Conservation (phyloP, 2,797 vertebrate species). For the Myotis pilosus region DNA sequence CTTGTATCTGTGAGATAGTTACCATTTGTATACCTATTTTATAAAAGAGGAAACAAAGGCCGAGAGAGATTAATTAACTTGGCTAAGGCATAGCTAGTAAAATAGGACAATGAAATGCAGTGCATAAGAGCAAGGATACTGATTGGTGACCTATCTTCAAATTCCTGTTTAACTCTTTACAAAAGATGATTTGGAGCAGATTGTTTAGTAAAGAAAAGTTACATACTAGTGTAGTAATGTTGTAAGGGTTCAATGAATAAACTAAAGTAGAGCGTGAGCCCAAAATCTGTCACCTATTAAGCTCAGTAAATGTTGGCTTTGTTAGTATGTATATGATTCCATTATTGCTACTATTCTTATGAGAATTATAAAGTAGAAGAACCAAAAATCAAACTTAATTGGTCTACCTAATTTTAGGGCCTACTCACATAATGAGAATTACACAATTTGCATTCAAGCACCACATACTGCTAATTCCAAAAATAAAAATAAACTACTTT, state of each 20-base stretch:
- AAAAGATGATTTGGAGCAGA: neutral
- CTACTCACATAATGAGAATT: neutral
- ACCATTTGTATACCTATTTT: neutral
- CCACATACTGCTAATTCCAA: neutral
- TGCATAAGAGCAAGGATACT: neutral
- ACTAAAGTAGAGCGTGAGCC: neutral
- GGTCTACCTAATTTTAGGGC: neutral
- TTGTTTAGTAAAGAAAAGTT: neutral
- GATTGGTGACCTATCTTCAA: neutral
- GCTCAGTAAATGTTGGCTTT: neutral
- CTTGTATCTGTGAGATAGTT: neutral
- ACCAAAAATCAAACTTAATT: neutral
- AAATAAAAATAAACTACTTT: neutral
- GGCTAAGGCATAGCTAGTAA: neutral
- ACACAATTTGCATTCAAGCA: neutral
- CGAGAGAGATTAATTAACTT: neutral
- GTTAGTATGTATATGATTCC: neutral
- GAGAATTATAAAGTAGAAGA: neutral
- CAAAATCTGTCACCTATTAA: neutral
- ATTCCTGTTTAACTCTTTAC: neutral
- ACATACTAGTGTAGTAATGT: neutral
- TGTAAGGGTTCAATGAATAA: neutral
- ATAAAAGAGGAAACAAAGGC: neutral
- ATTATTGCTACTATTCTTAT: neutral
- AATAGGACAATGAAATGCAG: neutral